Evolutionary conservation across 2,888 invertebrate genomes (phyloP), one percentile per base, ranked within the genome.

Genomic region (Drosophila affinis): DNA sequence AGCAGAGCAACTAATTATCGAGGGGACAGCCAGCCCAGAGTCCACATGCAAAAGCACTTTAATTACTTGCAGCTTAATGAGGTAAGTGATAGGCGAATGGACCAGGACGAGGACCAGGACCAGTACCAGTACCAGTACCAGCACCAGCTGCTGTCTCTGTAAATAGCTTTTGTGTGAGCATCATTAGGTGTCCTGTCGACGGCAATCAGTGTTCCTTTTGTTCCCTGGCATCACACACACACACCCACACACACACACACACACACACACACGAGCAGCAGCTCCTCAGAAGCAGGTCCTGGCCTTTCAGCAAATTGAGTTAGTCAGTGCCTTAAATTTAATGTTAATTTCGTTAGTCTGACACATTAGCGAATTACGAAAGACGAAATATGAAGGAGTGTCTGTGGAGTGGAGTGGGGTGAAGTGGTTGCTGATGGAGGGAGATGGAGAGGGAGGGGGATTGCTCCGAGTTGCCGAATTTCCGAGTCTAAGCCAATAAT

Each of bases 251-350:
- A 21, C 21, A 21, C 21, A 3, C 21, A 21, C 62, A 75, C 24
- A 27, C 52, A n/a, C 62, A 76, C 70, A 70, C 75, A 72, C 72
- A 34, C 21, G 21, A 21, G 21, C 18, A 14, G 32, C 27, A 27
- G 17, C 46, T 24, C 57, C 57, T 62, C n/a, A 24, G 52, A 21
- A 51, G 24, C 21, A 54, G 39, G 9, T 24, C 12, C 29, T 18
- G 2, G 2, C 10, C 47, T 45, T 72, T 61, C 71, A 57, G 69
- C 67, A 84, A 84, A 84, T 85, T 76, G 75, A 83, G 76, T 85
- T 84, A 83, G 81, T 75, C 65, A 72, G 82, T 77, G 83, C 78
- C 78, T 77, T 77, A 81, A 83, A 82, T 83, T 83, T 83, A 80
- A 72, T 83, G 83, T 80, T 85, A 85, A 83, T 82, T 85, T 77